Percentiles rank a stretch among this genome's conserved stretches.
Conservation (phyloP, 2,888 invertebrate species). For the Spodoptera exigua region DNA sequence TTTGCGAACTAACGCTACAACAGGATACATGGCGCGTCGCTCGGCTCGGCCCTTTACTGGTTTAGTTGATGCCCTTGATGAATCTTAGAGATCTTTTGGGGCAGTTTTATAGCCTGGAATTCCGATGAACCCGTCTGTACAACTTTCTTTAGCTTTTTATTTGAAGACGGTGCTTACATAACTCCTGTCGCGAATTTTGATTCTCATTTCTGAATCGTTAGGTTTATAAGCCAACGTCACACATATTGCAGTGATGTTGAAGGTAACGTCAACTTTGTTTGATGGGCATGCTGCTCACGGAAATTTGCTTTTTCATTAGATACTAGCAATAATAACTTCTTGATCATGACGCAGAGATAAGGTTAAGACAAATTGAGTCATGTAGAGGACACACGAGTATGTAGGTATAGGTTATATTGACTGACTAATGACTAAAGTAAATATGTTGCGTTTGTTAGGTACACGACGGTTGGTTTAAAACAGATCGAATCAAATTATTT, state of each 20-base stretch:
- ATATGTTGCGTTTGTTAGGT: constrained; percentile 69
- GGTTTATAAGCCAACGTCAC: constrained; percentile 14
- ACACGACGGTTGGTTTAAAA: constrained; percentile 59
- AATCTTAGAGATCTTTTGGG: constrained; percentile 63
- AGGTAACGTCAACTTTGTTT: constrained; percentile 30
- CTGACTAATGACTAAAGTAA: constrained; percentile 76
- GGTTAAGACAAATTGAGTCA: constrained; percentile 68
- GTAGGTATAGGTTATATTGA: constrained; percentile 67
- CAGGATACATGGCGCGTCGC: constrained; percentile 79
- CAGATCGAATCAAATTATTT: constrained; percentile 47
- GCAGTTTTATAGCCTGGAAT: constrained; percentile 56
- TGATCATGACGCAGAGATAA: constrained; percentile 63
- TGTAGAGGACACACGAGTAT: constrained; percentile 70
- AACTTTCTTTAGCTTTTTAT: constrained; percentile 45
- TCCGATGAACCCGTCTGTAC: constrained; percentile 35
- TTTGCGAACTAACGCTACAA: constrained; percentile 80
- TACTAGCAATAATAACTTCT: constrained; percentile 52
- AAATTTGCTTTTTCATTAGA: constrained; percentile 48
- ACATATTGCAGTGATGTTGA: constrained; percentile 23
- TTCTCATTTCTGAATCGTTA: constrained; percentile 2
- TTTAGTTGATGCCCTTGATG: constrained; percentile 82
- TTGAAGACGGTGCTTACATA: constrained; percentile 20
- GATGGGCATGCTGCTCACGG: constrained; percentile 22
- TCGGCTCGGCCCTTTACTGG: constrained; percentile 72
- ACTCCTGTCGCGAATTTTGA: constrained; percentile 21